phyloP scores from a whole-genome alignment of 2,888 invertebrate species.

The Apotomis capreana region DNA sequence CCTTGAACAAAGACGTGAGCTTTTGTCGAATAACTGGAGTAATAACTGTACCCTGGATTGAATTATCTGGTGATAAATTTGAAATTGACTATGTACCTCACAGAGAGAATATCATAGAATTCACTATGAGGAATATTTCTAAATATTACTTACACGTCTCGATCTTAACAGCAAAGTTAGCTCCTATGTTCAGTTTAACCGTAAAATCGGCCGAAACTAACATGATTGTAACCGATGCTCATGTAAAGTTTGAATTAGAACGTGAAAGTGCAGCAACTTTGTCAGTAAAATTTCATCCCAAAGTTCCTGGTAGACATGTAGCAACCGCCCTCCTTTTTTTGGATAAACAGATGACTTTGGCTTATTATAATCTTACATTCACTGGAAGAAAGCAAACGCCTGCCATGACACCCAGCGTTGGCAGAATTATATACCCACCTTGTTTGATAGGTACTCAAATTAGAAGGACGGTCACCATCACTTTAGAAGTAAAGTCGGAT shows the following conservation, averaged over 20 bases:
- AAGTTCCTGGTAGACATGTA: conserved; percentile 66
- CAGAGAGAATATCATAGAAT: conserved; percentile 58
- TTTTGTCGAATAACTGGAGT: conserved; percentile 71
- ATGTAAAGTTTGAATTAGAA: conserved; percentile 69
- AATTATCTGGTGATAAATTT: conserved; percentile 69
- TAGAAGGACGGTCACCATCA: conserved; percentile 56
- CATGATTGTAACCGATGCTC: conserved; percentile 57
- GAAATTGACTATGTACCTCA: conserved; percentile 62
- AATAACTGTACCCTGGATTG: conserved; percentile 72
- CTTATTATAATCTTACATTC: conserved; percentile 74
- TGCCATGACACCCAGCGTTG: conserved; percentile 60
- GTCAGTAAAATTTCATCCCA: conserved; percentile 68
- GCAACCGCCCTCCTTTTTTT: conserved; percentile 68
- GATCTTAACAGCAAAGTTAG: conserved; percentile 65
- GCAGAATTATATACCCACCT: conserved; percentile 71
- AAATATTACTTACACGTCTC: conserved; percentile 66
- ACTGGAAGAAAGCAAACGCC: conserved; percentile 63
- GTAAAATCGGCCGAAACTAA: conserved; percentile 56
- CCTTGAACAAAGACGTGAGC: conserved; percentile 68
- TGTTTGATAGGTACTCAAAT: conserved; percentile 58
- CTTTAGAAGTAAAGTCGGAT: conserved; percentile 56
- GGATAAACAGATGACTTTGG: conserved; percentile 68
- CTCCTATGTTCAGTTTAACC: conserved; percentile 66
- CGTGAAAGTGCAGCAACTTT: conserved; percentile 54
- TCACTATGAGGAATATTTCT: conserved; percentile 73